Evolutionary conservation across 2,113 vertebrate genomes (phyloP).

Genomic region (Hyaena hyaena): DNA sequence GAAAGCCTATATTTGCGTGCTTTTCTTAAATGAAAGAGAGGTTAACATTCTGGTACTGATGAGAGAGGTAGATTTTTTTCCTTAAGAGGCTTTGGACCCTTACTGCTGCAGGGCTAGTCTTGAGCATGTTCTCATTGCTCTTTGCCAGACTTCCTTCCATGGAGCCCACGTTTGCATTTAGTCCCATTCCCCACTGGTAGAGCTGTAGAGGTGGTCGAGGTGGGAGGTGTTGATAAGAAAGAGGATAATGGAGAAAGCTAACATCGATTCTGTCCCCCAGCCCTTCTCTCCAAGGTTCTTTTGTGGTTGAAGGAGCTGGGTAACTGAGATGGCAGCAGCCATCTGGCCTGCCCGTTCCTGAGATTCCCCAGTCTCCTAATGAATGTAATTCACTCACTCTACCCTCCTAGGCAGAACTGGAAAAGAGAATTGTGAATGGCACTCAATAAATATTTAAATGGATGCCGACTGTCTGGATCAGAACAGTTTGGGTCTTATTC

Average conservation of each 20-base stretch:
- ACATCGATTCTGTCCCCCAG: not conserved
- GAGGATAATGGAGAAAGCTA: not conserved
- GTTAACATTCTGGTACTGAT: not conserved
- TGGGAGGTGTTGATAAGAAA: not conserved
- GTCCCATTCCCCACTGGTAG: not conserved
- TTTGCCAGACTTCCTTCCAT: not conserved
- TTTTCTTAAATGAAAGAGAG: not conserved
- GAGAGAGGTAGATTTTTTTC: not conserved
- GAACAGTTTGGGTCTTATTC: not conserved
- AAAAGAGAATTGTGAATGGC: not conserved
- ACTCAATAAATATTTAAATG: not conserved
- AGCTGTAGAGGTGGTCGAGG: not conserved
- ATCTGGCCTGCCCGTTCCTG: not conserved
- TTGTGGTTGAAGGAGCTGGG: not conserved
- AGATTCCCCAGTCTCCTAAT: not conserved
- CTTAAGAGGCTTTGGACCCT: not conserved
- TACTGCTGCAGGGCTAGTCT: not conserved
- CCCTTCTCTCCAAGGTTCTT: not conserved
- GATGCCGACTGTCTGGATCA: not conserved
- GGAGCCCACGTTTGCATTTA: not conserved
- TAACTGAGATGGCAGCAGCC: not conserved
- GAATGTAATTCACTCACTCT: not conserved
- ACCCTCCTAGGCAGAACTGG: not conserved
- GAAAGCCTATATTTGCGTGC: not conserved
- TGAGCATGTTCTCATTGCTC: not conserved